Base-by-base conservation (phyloP, 2,113 vertebrate species). In the Pica pica region DNA sequence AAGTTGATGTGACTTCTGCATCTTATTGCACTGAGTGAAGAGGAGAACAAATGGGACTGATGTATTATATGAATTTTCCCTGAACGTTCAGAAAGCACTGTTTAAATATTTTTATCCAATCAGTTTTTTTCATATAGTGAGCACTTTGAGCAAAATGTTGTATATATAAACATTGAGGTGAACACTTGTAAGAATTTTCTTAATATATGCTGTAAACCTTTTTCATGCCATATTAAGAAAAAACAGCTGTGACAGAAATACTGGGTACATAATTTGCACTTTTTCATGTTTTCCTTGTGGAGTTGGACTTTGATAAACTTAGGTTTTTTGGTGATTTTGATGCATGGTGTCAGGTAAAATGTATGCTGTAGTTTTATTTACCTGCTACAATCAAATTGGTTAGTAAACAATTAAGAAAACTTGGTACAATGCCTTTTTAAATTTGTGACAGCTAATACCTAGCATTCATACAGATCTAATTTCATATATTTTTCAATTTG, bases 291-390 rank as follows among this genome's bases (percentile, higher is more conserved):
- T 97, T 98, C 69, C 79, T 97, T 92, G 92, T 95, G 92, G 97
- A 98, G 95, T 90, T 95, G 96, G 97, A 98, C 96, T 98, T 98
- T 98, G 98, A 98, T 98, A 98, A 98, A 97, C 95, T 83, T 93
- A 95, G 84, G 97, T 98, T 98, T 97, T 98, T 98, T 97, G 95
- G 95, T 96, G 94, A 97, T 97, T 98, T 98, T 97, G 96, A 97
- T 97, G 96, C 95, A 93, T 97, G 92, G 70, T 97, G 95, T 97
- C 95, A 95, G 96, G 94, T 88, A 94, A 96, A 93, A 88, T 96
- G 94, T 93, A 87, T 97, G 97, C 77, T 95, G 87, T 96, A 95
- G 90, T 97, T 97, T 91, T 85, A 81, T 96, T 91, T 96, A 96
- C 92, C 92, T 96, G 68, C 95, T 97, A 96, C 96, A 96, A 96